A percentile compares a stretch with the other conserved stretches of the same genome.
Conservation (phyloP, 2,113 vertebrate species). For the Zosterops hypoxanthus region DNA sequence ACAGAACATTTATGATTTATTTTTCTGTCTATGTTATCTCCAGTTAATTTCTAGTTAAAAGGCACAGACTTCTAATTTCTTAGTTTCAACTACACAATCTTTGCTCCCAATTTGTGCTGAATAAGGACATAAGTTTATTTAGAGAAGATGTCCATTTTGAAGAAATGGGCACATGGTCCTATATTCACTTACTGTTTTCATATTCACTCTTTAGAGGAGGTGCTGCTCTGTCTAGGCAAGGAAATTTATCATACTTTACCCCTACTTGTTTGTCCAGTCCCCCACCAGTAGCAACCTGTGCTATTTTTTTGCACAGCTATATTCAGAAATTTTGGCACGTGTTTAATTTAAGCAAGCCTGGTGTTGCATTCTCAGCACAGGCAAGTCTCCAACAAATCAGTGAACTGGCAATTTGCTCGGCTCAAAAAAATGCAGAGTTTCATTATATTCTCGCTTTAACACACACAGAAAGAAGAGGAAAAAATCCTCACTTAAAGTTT, state of each 20-base stretch:
- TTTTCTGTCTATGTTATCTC: neutral
- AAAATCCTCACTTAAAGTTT: neutral
- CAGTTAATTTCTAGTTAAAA: neutral
- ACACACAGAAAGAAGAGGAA: neutral
- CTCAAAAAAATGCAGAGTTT: neutral
- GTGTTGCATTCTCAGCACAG: neutral
- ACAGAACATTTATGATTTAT: fast-evolving
- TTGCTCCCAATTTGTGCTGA: fast-evolving
- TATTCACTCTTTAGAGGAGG: neutral
- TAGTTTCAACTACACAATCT: neutral
- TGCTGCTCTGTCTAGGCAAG: neutral
- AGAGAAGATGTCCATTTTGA: neutral
- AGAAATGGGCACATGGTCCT: neutral
- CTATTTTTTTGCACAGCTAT: neutral
- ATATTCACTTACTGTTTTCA: neutral
- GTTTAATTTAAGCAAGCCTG: neutral
- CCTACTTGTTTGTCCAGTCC: neutral
- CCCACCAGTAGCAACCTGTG: neutral
- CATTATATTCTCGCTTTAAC: neutral
- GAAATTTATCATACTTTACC: neutral
- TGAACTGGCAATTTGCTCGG: neutral
- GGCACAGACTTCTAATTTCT: neutral
- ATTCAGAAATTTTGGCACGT: neutral
- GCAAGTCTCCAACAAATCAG: constrained; percentile 35
- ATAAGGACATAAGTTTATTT: neutral